These are phyloP conservation scores for Drosophila santomea DNA, from an alignment of 1,140 invertebrate genomes.

Conservation along the genomic window DNA sequence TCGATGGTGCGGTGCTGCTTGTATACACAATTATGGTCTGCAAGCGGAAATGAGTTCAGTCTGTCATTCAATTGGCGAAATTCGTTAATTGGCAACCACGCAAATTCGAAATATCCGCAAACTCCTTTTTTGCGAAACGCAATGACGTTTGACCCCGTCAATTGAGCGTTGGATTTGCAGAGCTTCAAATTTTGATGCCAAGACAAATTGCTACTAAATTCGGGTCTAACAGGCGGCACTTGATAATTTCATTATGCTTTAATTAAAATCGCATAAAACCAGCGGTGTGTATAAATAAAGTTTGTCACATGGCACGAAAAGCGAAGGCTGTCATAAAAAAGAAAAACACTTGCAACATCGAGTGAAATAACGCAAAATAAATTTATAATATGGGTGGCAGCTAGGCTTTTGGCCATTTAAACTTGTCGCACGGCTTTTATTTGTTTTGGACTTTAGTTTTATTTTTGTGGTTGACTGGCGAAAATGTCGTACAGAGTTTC, in stretches of 20 bases:
- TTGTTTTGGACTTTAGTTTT: conserved; percentile 36
- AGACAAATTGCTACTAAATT: conserved; percentile 19
- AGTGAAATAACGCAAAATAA: conserved; percentile 19
- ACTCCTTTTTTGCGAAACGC: neutral
- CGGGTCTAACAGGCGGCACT: neutral
- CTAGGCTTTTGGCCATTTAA: conserved; percentile 68
- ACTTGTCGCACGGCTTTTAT: conserved; percentile 68
- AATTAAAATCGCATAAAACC: conserved; percentile 69
- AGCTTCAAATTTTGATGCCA: neutral
- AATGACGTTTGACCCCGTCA: conserved; percentile 58
- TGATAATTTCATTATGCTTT: conserved; percentile 47
- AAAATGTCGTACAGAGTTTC: conserved; percentile 81
- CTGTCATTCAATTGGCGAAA: conserved; percentile 37
- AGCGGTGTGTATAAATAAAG: conserved; percentile 60
- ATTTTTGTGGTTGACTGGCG: conserved; percentile 49
- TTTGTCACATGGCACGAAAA: conserved; percentile 56
- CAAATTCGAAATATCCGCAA: conserved; percentile 25
- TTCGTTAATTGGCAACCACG: conserved; percentile 68
- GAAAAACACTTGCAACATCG: conserved; percentile 33
- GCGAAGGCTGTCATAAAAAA: conserved; percentile 49
- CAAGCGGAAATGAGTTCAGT: conserved; percentile 69
- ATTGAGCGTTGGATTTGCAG: conserved; percentile 46
- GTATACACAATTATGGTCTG: conserved; percentile 5
- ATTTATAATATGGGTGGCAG: conserved; percentile 65
- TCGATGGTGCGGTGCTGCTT: neutral